Evolutionary conservation across 2,113 vertebrate species (phyloP).

Genomic region (Meleagris gallopavo): DNA sequence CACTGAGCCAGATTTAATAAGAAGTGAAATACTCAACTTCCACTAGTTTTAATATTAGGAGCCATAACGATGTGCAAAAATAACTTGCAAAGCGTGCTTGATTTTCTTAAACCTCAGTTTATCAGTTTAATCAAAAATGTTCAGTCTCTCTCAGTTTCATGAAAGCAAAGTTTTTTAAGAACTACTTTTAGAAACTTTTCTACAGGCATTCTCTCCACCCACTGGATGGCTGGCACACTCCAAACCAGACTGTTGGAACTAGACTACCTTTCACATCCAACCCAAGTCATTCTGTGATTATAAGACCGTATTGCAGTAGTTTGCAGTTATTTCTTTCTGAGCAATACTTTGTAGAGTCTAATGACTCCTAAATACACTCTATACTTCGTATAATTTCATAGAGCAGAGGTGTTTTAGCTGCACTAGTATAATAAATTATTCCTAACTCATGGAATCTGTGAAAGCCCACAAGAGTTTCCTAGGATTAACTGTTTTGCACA

Average conservation of each 20-base stretch:
- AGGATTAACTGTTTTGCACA: not conserved
- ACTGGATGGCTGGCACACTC: not conserved
- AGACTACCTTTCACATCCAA: too few relatives aligned
- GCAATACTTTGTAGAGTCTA: not conserved
- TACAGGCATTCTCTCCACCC: not conserved
- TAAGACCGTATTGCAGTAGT: not conserved
- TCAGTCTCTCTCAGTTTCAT: not conserved
- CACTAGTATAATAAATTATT: not conserved
- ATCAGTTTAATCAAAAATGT: slow-evolving; percentile 47
- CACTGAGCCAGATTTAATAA: slow-evolving; percentile 45
- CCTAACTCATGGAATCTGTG: not conserved
- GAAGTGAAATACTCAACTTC: slow-evolving; percentile 28
- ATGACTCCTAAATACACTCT: not conserved
- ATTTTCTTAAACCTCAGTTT: slow-evolving; percentile 25
- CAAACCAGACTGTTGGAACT: not conserved
- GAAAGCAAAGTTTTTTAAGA: not conserved
- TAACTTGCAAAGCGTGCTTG: not conserved
- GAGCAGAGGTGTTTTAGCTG: not conserved
- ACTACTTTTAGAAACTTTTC: not conserved
- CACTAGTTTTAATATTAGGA: slow-evolving; percentile 21
- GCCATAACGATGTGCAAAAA: not conserved
- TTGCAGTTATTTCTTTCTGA: not conserved
- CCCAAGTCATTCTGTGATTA: too few relatives aligned
- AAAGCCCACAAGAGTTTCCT: slow-evolving; percentile 11
- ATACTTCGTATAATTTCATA: not conserved